Evolutionary conservation across 2,797 vertebrate species (phyloP), one percentile per base, ranked within the genome.

Genomic region (Xiphorhynchus erythropygius): DNA sequence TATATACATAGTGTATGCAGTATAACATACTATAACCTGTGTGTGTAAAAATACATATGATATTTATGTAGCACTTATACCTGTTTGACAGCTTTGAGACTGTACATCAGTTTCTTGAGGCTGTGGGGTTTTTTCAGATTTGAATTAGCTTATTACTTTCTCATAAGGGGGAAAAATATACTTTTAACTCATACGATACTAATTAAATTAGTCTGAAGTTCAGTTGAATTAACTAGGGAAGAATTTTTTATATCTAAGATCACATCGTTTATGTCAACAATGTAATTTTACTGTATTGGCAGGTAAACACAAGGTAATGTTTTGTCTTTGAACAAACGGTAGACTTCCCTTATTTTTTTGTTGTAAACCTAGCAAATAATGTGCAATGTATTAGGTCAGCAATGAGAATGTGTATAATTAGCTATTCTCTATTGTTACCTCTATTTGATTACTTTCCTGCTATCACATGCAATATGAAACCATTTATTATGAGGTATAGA

Each of bases 401-500:
- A 84, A n/a, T 84, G 62, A 30, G 46, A 71, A 77, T 92, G 62
- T 75, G 68, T 93, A 41, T 94, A 96, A 96, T 97, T 96, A 97
- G 65, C 85, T 92, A 24, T 96, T 97, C 77, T 94, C 90, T 95
- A 95, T 91, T 96, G 78, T 93, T 94, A 19, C 90, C 18, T 92
- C 78, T 84, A 60, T 93, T 92, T 93, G 78, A 92, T 96, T 97
- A 91, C 80, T 95, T 86, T 90, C 71, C 90, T 95, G 44, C 93
- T 96, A 95, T 95, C 83, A 79, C 71, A 60, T 89, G 84, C 91
- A 96, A 94, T 88, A 89, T 79, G 92, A 96, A 97, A 96, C 97
- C 92, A 79, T 95, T 73, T 94, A 97, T 97, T 97, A 97, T 49
- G 80, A 94, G 84, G 80, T 95, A 88, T 84, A 97, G 92, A 90